Base-by-base conservation (phyloP, 2,113 vertebrate species). In the Stegastes partitus region DNA sequence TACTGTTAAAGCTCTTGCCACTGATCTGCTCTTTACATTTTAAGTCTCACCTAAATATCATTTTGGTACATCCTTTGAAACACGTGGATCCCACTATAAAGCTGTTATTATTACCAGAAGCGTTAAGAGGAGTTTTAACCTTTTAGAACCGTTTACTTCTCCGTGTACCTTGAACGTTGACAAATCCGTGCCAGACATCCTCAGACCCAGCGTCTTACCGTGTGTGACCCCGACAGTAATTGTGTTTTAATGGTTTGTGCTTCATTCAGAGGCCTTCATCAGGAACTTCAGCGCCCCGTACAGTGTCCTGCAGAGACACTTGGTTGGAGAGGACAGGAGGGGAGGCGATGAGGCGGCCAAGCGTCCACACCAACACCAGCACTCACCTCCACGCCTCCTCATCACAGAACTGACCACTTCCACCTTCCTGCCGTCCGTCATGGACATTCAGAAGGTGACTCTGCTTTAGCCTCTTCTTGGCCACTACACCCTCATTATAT, bases 231-330 rank as follows among this genome's bases (percentile, higher is more conserved):
- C 51, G 23, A 18, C 1, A 16, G 4, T 22, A 31, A 25, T 57
- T 50, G 18, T 80, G 15, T 31, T 22, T 22, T 62, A 28, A 11
- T 28, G 6, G 22, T 62, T 31, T 64, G 1, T 23, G 14, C 49
- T 21, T 5, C 7, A 0, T 44, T 80, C 22, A 99, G 98, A 97
- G 92, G 92, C 87, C 85, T 99, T 99, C 93, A 98, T 99, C 51
- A 93, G 94, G 90, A 99, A 99, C 94, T 99, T 97, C 95, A 99
- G 97, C 1, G 14, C 94, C 82, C 92, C 96, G 12, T 96, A 97
- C 94, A 99, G 96, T 86, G 95, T 95, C 45, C 86, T 99, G 90
- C 94, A 95, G 91, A 96, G 98, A 87, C 95, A 98, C 77, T 94
- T 98, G 69, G 96, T 96, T n/a, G 95, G 96, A 66, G 92, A 93